Conservation (phyloP, 1,140 invertebrate genomes). For the Mya arenaria region DNA sequence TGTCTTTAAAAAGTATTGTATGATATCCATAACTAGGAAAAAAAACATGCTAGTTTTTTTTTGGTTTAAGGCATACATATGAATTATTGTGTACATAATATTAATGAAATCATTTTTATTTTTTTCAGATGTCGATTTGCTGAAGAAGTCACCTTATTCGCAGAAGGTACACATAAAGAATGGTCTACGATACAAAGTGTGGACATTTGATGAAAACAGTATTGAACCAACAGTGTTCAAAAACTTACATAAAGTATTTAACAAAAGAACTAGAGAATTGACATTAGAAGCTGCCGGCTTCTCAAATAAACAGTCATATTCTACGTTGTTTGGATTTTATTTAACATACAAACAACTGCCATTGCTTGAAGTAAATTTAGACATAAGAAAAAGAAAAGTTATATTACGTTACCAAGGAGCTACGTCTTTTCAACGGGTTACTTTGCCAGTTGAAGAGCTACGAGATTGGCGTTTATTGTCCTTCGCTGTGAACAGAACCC, state of each 20-base stretch:
- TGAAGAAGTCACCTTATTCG: background rate
- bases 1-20: too few relatives aligned
- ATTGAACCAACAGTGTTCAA: background rate
- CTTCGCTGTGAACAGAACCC: conserved; percentile 16
- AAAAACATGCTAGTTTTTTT: too few relatives aligned
- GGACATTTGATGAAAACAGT: conserved; percentile 10
- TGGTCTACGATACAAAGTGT: background rate
- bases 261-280: conserved; percentile 40
- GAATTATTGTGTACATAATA: too few relatives aligned
- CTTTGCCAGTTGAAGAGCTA: conserved; percentile 40
- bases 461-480: conserved; percentile 47
- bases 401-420: conserved; percentile 65
- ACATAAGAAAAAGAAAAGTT: conserved; percentile 50
- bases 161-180: background rate
- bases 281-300: conserved; percentile 32
- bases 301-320: conserved; percentile 10
- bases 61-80: too few relatives aligned
- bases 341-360: conserved; percentile 55
- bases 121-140: conserved; percentile 50
- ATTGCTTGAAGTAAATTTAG: conserved; percentile 58
- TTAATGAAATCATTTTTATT: too few relatives aligned
- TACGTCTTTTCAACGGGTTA: conserved; percentile 63
- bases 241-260: conserved; percentile 26
- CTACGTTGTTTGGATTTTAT: conserved; percentile 54
- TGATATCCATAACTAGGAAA: too few relatives aligned